phyloP scores from a whole-genome alignment of 2,113 vertebrate species.

The Trematocara zebra region DNA sequence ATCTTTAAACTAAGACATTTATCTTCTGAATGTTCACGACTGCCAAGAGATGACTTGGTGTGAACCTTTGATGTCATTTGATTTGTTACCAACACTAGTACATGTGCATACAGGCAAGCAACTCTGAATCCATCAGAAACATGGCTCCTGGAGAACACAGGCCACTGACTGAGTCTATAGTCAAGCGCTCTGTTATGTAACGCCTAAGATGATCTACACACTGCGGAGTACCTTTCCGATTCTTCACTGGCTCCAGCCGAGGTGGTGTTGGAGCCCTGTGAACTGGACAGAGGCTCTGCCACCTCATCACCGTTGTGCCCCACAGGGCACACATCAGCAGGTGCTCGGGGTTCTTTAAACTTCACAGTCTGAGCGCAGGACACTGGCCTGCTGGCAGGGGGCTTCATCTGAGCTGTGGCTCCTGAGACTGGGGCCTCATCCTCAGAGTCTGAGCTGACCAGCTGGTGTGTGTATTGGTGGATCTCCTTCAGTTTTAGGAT shows the following conservation, averaged over 20 bases:
- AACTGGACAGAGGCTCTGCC: slow-evolving; percentile 48
- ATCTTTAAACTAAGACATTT: neutral
- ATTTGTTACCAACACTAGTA: neutral
- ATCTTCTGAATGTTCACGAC: neutral
- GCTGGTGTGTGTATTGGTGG: slow-evolving; percentile 90
- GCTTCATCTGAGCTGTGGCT: neutral
- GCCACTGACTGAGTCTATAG: neutral
- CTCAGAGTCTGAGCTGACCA: slow-evolving; percentile 76
- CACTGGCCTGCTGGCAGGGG: neutral
- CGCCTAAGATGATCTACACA: neutral
- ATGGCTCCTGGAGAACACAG: neutral
- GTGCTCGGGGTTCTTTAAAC: slow-evolving; percentile 58
- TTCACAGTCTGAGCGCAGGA: neutral
- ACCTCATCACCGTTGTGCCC: slow-evolving; percentile 25
- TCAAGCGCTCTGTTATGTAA: neutral
- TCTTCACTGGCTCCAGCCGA: slow-evolving; percentile 74
- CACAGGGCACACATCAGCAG: neutral
- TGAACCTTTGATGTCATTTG: neutral
- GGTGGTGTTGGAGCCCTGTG: slow-evolving; percentile 76
- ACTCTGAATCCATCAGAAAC: neutral
- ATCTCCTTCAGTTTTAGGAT: slow-evolving; percentile 95
- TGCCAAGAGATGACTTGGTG: neutral
- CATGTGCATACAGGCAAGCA: neutral
- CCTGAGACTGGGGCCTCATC: slow-evolving; percentile 46
- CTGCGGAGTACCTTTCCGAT: slow-evolving; percentile 66